A percentile compares a stretch with the other conserved stretches of the same genome.
Conservation (phyloP, 2,888 invertebrate genomes). For the Leptura quadrifasciata region DNA sequence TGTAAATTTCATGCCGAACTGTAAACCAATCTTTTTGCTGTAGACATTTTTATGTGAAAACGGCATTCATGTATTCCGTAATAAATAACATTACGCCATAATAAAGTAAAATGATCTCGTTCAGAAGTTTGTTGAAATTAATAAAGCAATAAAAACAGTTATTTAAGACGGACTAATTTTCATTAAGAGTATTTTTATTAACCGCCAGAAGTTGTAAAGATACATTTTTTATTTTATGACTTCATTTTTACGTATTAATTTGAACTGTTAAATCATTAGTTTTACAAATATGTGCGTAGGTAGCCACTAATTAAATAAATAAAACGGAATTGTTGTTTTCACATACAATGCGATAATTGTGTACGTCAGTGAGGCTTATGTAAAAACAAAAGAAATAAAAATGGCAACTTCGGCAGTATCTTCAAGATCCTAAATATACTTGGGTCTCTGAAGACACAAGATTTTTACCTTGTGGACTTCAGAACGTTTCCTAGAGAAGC, state of each 20-base stretch:
- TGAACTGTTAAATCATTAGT: not conserved
- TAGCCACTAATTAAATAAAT: not conserved
- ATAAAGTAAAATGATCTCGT: not conserved
- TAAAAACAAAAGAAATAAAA: too few species aligned
- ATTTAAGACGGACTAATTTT: slow-evolving; percentile 4
- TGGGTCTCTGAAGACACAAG: too few species aligned
- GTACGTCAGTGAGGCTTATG: too few species aligned
- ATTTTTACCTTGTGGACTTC: too few species aligned
- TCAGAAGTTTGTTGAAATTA: not conserved
- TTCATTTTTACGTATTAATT: slow-evolving; percentile 1
- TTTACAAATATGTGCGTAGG: not conserved
- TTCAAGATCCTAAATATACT: too few species aligned
- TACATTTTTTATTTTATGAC: not conserved
- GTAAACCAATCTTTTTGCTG: not conserved
- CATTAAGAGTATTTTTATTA: not conserved
- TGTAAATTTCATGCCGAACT: not conserved
- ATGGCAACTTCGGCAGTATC: too few species aligned
- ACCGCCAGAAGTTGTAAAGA: slow-evolving; percentile 4
- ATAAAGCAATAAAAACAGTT: not conserved
- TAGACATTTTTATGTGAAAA: not conserved
- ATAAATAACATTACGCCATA: not conserved
- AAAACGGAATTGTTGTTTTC: not conserved
- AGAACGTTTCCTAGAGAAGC: too few species aligned
- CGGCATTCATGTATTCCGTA: not conserved
- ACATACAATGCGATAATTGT: not conserved